A percentile compares a stretch with the other conserved stretches of the same genome.
phyloP scores from a whole-genome alignment of 2,797 vertebrate species.

The Kryptopterus vitreolus region DNA sequence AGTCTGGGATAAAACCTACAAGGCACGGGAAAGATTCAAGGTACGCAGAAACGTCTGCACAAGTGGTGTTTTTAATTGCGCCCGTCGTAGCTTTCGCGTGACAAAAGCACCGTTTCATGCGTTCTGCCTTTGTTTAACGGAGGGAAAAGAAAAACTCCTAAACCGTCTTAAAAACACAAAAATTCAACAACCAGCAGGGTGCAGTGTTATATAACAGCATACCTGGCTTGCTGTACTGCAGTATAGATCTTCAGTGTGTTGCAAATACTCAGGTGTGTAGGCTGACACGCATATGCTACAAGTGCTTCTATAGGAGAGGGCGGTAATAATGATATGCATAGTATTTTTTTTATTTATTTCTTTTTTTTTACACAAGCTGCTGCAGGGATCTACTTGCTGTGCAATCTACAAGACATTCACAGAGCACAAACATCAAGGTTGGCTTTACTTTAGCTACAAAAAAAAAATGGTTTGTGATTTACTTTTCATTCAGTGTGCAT shows the following conservation, averaged over 20 bases:
- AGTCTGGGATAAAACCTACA: conserved; percentile 56
- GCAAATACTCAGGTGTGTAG: conserved; percentile 31
- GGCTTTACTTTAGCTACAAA: neutral
- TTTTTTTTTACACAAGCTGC: conserved; percentile 10
- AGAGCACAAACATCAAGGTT: neutral
- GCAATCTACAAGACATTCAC: conserved; percentile 1
- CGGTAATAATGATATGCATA: conserved; percentile 14
- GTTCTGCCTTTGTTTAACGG: neutral
- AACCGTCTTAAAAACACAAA: neutral
- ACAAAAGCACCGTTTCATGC: neutral
- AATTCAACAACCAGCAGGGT: conserved; percentile 34
- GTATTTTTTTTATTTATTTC: neutral
- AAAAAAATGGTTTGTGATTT: neutral
- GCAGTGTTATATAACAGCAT: conserved; percentile 19
- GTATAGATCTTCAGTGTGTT: neutral
- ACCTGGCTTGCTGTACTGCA: neutral
- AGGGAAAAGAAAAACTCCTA: neutral
- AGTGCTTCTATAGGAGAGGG: conserved; percentile 11
- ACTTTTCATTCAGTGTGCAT: neutral
- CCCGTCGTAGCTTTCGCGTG: neutral
- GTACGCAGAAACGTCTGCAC: neutral
- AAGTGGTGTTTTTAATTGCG: conserved; percentile 20
- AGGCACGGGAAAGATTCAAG: neutral
- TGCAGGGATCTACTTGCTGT: conserved; percentile 2
- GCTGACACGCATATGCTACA: conserved; percentile 7